Base-by-base conservation (phyloP, 2,888 invertebrate species). In the Trachelus troglodyta region DNA sequence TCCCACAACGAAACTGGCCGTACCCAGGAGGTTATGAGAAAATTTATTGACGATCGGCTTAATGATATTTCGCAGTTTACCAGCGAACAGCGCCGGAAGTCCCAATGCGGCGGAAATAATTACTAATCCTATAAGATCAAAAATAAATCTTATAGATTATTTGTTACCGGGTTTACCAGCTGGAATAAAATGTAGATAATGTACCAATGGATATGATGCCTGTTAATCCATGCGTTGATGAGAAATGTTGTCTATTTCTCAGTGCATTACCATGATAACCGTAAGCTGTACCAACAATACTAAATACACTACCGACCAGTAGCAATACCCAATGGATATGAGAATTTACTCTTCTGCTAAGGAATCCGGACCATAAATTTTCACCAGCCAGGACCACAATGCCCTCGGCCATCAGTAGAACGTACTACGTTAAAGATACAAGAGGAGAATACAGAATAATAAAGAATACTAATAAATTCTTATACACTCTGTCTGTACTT, bases 281-380 rank as follows among this genome's bases (percentile, higher is more conserved):
- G 83, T 93, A 92, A 31, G 92, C 71, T 0, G 93, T 88, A 0
- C 94, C 94, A n/a, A 92, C 92, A 6, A 94, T 90, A 69, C 92
- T 93, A 83, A 93, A 92, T 33, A 92, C 71, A 0, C 93, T 88
- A 0, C 94, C 94, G 6, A 93, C 88, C 1, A 92, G 89, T 82
- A 94, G 94, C 11, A 94, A 89, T 77, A 93, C 92, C 83, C 93
- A 93, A 84, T 94, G 94, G 0, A 94, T 88, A 77, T 90, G 87
- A 75, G 82, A 85, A 77, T 83, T 87, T 75, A 81, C 79, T 4
- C 85, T 82, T 23, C 87, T 87, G 30, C 83, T 82, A n/a, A 89
- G 78, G 69, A 69, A 78, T 69, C 80, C 78, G 33, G 87, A 86
- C 85, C 86, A 82, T 69, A 88, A n/a, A 79, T 85, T 87, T 37